These are phyloP conservation scores for Myotis vivesi DNA, from an alignment of 2,797 vertebrate genomes.

Conservation along the genomic window DNA sequence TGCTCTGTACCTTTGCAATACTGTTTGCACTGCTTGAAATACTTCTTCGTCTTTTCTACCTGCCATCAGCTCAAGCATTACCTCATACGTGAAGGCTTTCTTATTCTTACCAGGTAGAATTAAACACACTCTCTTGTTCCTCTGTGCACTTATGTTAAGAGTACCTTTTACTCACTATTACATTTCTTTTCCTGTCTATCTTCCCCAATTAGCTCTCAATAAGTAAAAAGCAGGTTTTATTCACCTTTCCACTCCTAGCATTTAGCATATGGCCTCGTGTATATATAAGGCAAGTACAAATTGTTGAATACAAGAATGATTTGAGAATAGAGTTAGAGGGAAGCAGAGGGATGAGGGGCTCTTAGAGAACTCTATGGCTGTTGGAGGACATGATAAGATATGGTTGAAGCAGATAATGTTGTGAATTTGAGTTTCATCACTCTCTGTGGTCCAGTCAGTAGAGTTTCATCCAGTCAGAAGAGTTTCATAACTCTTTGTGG, in stretches of 20 bases:
- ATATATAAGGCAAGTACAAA: not conserved
- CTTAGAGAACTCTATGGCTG: not conserved
- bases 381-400: not conserved
- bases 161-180: not conserved
- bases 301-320: not conserved
- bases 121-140: not conserved
- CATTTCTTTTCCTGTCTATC: constrained; percentile 3
- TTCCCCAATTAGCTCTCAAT: not conserved
- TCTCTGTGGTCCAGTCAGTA: constrained; percentile 5
- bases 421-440: constrained; percentile 20
- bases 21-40: not conserved
- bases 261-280: not conserved
- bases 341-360: not conserved
- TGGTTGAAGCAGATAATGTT: not conserved
- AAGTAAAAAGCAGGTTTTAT: not conserved
- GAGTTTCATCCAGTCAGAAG: constrained; percentile 10
- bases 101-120: constrained; percentile 10
- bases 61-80: not conserved
- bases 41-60: not conserved
- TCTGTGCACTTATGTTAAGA: not conserved
- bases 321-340: not conserved
- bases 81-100: not conserved
- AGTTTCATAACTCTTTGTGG: not conserved
- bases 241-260: not conserved
- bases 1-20: not conserved